Evolutionary conservation across 2,888 invertebrate genomes (phyloP), one percentile per base, ranked within the genome.

Genomic region (Arctia plantaginis): DNA sequence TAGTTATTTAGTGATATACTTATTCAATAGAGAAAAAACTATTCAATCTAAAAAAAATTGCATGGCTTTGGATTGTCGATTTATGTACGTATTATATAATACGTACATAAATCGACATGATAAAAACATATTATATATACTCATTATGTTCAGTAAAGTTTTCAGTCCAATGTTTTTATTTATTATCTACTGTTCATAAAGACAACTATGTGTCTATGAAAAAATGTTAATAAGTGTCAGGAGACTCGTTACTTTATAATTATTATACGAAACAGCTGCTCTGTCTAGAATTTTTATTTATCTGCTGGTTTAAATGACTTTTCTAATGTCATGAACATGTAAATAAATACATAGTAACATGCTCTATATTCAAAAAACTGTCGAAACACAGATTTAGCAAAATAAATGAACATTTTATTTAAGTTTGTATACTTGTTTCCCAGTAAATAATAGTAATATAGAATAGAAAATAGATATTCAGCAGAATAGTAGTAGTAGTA

Each of bases 241-340:
- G 39, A 72, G 33, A 67, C 44, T 67, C 33, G 41, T 59, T 62
- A 23, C 59, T 62, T 72, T 47, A 68, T 67, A 72, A 72, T 72
- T 67, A 59, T 35, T 67, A 67, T 59, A 67, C 41, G 44, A 62
- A 68, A 47, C 68, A 68, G 62, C 72, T 72, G 62, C 44, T 67
- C 67, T n/a, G 44, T 62, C 33, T 68, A 68, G 33, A 72, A 44
- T n/a, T 67, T 47, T 72, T 62, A 67, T 67, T 72, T 47, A 62
- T 72, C 67, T 72, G 62, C 33, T 64, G 27, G 62, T 62, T 44
- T 44, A 18, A 44, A 68, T 68, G 68, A 67, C 47, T 62, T 44
- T 23, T 66, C 33, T 15, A 23, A 64, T 33, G 44, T n/a, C 27
- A 44, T 51, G 41, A 6, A 35, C 35, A n/a, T n/a, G n/a, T 66